Evolutionary conservation across 2,888 invertebrate genomes (phyloP).

Genomic region (Orthosia gracilis): DNA sequence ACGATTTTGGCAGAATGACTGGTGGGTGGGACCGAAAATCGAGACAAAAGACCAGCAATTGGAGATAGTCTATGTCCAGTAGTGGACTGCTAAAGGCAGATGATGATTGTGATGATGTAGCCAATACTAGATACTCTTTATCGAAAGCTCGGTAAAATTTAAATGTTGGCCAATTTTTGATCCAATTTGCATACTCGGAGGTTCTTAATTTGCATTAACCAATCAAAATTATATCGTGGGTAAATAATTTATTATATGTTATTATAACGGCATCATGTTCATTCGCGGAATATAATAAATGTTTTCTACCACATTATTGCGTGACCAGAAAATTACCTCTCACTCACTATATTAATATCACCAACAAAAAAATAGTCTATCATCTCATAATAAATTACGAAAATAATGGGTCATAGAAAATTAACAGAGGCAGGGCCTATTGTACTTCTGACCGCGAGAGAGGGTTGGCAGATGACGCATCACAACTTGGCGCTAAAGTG

Average conservation of each 20-base stretch:
- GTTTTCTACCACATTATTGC: constrained; percentile 18
- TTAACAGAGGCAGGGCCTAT: constrained; percentile 53
- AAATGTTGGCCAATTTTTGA: not conserved
- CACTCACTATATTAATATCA: constrained; percentile 32
- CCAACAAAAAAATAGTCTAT: constrained; percentile 37
- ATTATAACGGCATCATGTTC: too few species aligned
- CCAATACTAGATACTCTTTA: not conserved
- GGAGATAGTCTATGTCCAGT: too few species aligned
- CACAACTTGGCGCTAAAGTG: constrained; percentile 64
- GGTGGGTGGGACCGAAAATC: too few species aligned
- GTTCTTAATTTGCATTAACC: not conserved
- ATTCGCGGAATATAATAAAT: not conserved
- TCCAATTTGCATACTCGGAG: not conserved
- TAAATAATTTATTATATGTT: not conserved
- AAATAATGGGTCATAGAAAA: constrained; percentile 55
- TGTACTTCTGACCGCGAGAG: constrained; percentile 52
- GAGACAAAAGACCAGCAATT: too few species aligned
- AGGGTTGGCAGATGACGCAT: constrained; percentile 71
- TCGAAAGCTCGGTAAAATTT: not conserved
- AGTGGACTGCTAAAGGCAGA: too few species aligned
- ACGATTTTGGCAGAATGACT: too few species aligned
- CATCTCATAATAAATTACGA: constrained; percentile 43
- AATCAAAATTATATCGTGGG: not conserved
- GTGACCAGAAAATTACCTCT: constrained; percentile 47
- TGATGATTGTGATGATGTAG: too few species aligned